Evolutionary conservation across 1,140 invertebrate genomes (phyloP).

Genomic region (Cyclina sinensis): DNA sequence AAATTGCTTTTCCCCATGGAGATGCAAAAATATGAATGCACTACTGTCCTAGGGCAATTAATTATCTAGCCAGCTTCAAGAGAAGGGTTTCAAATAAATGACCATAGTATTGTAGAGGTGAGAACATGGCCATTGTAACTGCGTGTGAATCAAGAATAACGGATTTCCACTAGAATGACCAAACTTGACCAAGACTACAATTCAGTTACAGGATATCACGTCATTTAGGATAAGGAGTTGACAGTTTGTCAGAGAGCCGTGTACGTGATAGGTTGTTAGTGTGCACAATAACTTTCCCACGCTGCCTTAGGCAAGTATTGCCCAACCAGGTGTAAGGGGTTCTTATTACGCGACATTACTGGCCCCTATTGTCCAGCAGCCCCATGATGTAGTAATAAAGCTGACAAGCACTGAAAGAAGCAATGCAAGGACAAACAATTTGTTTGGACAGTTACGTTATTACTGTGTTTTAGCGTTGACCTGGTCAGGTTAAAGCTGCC

Average conservation of each 20-base stretch:
- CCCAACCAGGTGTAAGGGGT: conserved; percentile 53
- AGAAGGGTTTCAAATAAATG: conserved; percentile 41
- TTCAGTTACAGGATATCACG: conserved; percentile 37
- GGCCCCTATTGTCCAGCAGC: conserved; percentile 40
- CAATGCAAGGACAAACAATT: neutral
- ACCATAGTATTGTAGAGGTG: conserved; percentile 26
- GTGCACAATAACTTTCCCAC: conserved; percentile 55
- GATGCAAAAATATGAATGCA: conserved; percentile 43
- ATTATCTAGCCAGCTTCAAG: neutral
- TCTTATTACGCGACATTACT: conserved; percentile 46
- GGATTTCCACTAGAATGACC: conserved; percentile 47
- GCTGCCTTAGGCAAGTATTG: conserved; percentile 51
- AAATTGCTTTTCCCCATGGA: neutral
- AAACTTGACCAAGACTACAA: neutral
- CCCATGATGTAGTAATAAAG: conserved; percentile 24
- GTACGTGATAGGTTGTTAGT: conserved; percentile 16
- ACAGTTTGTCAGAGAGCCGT: neutral
- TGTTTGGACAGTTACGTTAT: conserved; percentile 10
- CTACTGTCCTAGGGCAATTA: conserved; percentile 33
- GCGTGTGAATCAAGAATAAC: conserved; percentile 45
- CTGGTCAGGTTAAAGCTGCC: conserved; percentile 1
- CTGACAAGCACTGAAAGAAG: conserved; percentile 7
- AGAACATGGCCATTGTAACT: conserved; percentile 23
- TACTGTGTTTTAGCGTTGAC: neutral
- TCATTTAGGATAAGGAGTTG: conserved; percentile 31